Percentiles rank a stretch among this genome's conserved stretches.
These are phyloP conservation scores for Patella caerulea DNA, from an alignment of 2,888 invertebrate genomes.

Conservation along the genomic window DNA sequence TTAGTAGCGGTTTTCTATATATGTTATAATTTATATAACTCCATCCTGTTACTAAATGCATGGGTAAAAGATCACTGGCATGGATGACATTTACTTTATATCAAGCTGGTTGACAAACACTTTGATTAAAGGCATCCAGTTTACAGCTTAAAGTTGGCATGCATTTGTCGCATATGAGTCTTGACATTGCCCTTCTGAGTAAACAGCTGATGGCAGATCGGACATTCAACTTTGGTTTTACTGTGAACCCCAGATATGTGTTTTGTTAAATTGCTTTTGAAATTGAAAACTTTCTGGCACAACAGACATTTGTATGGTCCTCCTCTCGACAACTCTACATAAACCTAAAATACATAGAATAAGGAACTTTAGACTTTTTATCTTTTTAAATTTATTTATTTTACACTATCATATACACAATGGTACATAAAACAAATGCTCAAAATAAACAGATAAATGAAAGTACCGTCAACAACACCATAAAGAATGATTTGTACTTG, in stretches of 20 bases:
- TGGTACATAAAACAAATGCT: too few species aligned
- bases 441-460: too few species aligned
- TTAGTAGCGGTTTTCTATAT: too few species aligned
- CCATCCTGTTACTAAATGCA: background rate
- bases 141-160: background rate
- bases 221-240: constrained; percentile 7
- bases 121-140: too few species aligned
- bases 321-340: background rate
- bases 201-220: background rate
- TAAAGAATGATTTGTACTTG: too few species aligned
- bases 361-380: background rate
- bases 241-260: background rate
- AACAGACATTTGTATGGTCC: background rate
- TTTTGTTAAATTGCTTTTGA: background rate
- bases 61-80: too few species aligned
- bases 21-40: too few species aligned
- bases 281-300: constrained; percentile 2
- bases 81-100: too few species aligned
- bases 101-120: too few species aligned
- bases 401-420: too few species aligned
- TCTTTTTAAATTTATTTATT: too few species aligned
- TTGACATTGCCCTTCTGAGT: background rate
- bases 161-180: background rate
- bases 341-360: constrained; percentile 1
- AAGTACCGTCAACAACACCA: too few species aligned